Base-by-base conservation (phyloP, 2,113 vertebrate genomes). In the Boulengeromyrus knoepffleri region DNA sequence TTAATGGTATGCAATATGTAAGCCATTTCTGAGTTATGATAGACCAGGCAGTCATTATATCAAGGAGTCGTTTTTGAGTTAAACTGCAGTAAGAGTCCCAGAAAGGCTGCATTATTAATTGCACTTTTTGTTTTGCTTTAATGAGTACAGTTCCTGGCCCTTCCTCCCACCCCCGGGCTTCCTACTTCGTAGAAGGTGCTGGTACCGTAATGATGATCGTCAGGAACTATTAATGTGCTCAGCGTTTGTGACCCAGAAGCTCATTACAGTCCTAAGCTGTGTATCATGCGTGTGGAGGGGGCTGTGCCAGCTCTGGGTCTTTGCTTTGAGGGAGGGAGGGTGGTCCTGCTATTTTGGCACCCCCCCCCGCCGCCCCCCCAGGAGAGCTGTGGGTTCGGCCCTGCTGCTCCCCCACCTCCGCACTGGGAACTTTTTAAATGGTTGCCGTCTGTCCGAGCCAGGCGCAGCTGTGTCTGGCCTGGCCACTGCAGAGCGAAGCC, bases 181-280 rank as follows among this genome's bases (percentile, higher is more conserved):
- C 96, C 97, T 97, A 97, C 97, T 97, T 98, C 97, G 97, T 62
- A 97, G 97, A 98, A 98, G 97, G 98, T 98, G 98, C 97, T 98
- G 98, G 98, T 97, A 97, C 97, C 97, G 97, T 99, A 98, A 99
- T 99, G 98, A 99, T 99, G 97, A 98, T 98, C 98, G 98, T 99
- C 98, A 98, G 98, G 98, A 98, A 98, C 98, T 99, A 99, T 99
- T 99, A 99, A 99, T 98, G 98, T 95, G 97, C 97, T 98, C 97
- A 98, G 98, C 97, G 97, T 98, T 98, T 98, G 97, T 97, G 97
- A 98, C 98, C 98, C 97, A 97, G 97, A 97, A 98, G 97, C 98
- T 99, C 98, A 98, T 99, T 98, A 98, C 96, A 97, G 97, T 80
- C 97, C 96, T 95, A 96, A 97, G 97, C 96, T 97, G 96, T 96